These are phyloP conservation scores for Bilobella aurantiaca DNA, from an alignment of 1,140 invertebrate genomes.

Conservation along the genomic window DNA sequence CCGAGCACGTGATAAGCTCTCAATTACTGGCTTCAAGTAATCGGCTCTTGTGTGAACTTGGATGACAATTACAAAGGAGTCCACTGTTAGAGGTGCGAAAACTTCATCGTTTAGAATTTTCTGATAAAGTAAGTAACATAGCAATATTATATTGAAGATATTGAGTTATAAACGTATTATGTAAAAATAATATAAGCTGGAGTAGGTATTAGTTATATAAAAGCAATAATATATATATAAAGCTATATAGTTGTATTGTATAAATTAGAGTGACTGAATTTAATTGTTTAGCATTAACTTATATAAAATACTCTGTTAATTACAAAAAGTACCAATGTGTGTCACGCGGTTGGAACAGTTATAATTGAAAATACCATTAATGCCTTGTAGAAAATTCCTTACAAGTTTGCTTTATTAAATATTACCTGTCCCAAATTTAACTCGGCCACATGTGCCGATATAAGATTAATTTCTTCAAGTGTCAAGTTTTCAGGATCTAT, in stretches of 20 bases:
- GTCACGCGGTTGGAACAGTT: too few species aligned
- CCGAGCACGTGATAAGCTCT: constrained; percentile 74
- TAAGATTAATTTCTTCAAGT: constrained; percentile 25
- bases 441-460: constrained; percentile 15
- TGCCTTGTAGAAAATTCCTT: too few species aligned
- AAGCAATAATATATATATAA: too few species aligned
- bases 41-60: constrained; percentile 87
- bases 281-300: too few species aligned
- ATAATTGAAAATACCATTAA: too few species aligned
- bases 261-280: too few species aligned
- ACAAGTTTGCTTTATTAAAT: too few species aligned
- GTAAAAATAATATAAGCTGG: neutral
- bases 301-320: too few species aligned
- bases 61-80: constrained; percentile 34
- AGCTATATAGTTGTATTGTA: too few species aligned
- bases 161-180: neutral
- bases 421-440: constrained; percentile 29
- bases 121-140: constrained; percentile 18
- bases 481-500: constrained; percentile 20
- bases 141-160: too few species aligned
- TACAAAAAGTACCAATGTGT: too few species aligned
- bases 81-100: constrained; percentile 25
- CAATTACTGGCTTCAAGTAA: constrained; percentile 83
- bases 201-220: neutral
- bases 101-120: constrained; percentile 32